Evolutionary conservation across 2,797 vertebrate genomes (phyloP), one percentile per base, ranked within the genome.

Genomic region (Sebastes hubbsi): DNA sequence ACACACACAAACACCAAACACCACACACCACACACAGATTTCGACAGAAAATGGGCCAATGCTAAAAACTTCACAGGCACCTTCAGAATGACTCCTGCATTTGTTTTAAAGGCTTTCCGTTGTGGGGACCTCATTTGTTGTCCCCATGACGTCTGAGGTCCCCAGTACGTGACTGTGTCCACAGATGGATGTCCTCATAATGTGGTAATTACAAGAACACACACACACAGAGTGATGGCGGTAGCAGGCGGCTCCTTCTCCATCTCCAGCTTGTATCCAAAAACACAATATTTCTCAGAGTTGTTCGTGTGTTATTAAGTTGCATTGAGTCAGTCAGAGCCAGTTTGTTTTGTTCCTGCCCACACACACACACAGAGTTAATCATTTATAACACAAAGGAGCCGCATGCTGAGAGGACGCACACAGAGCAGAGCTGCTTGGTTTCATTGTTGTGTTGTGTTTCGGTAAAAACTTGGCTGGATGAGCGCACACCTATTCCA

Each of bases 321-420:
- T 60, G 54, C 30, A 49, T 18, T 69, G 62, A 75, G 32, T 42
- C 20, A 1, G 32, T 58, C 22, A 1, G 49, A 36, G 25, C 42
- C 80, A 25, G 65, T 8, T 42, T 3, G 72, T 5, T 11, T 42
- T 3, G 72, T 5, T 11, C 16, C 81, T 88, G 78, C 87, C 88
- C 84, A 75, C 34, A 36, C 34, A 36, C 34, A 36, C 82, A 34
- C 32, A 34, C 10, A 2, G 32, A 34, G 86, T 89, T 80, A 87
- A 91, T 89, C 82, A 87, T 75, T 87, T 38, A 75, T 60, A 85
- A 90, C 85, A 91, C 34, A 36, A 36, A 91, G 89, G 49, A 65
- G 36, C 71, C 42, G 46, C 85, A 38, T 5, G 78, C 81, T 46
- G 81, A 29, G 60, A 76, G 78, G 78, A 55, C 74, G 66, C 81